Evolutionary conservation across 2,113 vertebrate species (phyloP).

Genomic region (Triplophysa dalaica): DNA sequence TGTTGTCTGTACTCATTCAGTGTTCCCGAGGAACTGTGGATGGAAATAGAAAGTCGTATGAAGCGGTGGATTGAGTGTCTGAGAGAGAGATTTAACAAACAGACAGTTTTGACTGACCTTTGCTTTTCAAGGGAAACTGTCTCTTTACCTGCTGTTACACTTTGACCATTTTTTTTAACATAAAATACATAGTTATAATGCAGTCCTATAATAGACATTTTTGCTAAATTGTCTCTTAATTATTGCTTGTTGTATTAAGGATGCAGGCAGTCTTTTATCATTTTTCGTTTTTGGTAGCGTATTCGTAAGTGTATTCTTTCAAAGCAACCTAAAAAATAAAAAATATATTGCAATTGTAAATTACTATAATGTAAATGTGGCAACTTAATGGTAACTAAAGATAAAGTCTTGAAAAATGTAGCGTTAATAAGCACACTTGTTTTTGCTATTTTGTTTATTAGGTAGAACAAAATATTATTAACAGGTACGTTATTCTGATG

Average conservation of each 20-base stretch:
- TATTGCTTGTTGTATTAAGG: neutral
- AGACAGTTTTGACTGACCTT: constrained; percentile 80
- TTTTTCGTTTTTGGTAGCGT: neutral
- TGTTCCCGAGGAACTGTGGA: constrained; percentile 77
- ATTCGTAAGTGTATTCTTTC: no score
- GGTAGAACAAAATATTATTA: neutral
- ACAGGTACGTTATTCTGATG: neutral
- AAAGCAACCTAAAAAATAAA: no score
- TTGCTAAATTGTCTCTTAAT: neutral
- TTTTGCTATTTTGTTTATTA: neutral
- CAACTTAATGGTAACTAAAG: neutral
- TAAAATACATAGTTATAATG: no score
- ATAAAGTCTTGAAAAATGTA: neutral
- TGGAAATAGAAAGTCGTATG: constrained; percentile 62
- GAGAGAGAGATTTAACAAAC: constrained; percentile 70
- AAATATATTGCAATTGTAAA: no score
- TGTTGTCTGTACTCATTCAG: constrained; percentile 88
- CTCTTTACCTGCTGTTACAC: constrained; percentile 78
- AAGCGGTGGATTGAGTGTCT: constrained; percentile 76
- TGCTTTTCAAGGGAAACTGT: constrained; percentile 75
- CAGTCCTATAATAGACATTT: neutral
- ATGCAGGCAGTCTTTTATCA: neutral
- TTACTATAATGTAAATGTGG: neutral
- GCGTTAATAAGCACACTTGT: no score
- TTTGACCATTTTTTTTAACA: constrained; percentile 66